phyloP scores from a whole-genome alignment of 2,797 vertebrate species.

The Siniperca undulata region DNA sequence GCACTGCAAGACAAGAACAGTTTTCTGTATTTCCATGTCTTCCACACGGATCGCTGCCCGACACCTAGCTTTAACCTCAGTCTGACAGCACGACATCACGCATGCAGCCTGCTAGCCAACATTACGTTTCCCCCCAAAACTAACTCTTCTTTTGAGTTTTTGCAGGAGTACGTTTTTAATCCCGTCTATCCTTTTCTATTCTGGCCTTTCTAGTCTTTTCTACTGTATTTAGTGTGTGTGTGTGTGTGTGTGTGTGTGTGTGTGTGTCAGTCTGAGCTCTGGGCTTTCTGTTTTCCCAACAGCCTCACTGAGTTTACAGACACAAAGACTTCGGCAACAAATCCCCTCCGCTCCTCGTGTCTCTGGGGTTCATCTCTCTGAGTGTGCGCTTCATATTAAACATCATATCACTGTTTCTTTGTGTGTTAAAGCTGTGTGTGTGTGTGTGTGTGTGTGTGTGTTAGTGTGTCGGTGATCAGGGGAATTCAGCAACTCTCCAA shows the following conservation, averaged over 20 bases:
- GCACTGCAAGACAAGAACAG: too few relatives aligned
- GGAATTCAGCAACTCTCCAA: slow-evolving; percentile 64
- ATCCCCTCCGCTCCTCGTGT: slow-evolving; percentile 70
- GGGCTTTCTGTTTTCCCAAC: slow-evolving; percentile 80
- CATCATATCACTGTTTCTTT: slow-evolving; percentile 58
- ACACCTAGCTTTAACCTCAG: too few relatives aligned
- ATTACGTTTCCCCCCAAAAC: too few relatives aligned
- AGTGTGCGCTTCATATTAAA: slow-evolving; percentile 50
- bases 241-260: slow-evolving; percentile 27
- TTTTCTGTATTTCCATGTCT: too few relatives aligned
- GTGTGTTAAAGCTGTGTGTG: slow-evolving; percentile 26
- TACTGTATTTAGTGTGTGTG: slow-evolving; percentile 5
- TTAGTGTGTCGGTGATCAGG: slow-evolving; percentile 44
- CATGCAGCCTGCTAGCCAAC: too few relatives aligned
- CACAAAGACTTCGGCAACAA: slow-evolving; percentile 73
- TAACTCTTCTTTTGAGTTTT: too few relatives aligned
- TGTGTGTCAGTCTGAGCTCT: slow-evolving; percentile 45
- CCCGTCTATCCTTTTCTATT: too few relatives aligned
- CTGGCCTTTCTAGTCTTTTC: background rate
- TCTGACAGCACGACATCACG: too few relatives aligned
- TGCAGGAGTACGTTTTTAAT: too few relatives aligned
- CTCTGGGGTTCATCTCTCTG: slow-evolving; percentile 56
- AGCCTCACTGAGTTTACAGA: slow-evolving; percentile 80
- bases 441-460: background rate
- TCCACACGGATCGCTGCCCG: too few relatives aligned